Base-by-base conservation (phyloP, 2,113 vertebrate genomes). In the Semicossyphus pulcher region DNA sequence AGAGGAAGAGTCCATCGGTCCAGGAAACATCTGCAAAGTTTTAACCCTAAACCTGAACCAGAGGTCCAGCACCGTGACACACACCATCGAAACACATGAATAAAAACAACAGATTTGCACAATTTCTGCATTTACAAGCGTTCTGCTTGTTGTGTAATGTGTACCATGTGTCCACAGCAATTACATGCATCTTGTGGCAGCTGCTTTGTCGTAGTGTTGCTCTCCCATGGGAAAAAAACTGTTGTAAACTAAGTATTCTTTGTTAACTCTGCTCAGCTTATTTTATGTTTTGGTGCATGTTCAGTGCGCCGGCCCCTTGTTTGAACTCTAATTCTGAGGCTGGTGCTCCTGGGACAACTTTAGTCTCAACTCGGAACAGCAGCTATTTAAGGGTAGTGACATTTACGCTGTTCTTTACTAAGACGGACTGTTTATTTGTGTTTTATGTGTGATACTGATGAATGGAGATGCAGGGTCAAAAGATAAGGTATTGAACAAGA, bases 81-180 rank as follows among this genome's bases (percentile, higher is more conserved):
- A 70, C 61, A 58, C 44, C 53, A 26, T 56, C 48, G 10, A 60
- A 49, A 58, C 53, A 67, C 51, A 48, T 18, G n/a, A 68, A 79
- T 71, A 62, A 80, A 79, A 92, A 85, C 80, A 79, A 82, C 45
- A 44, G 49, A 85, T 84, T 87, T 77, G 67, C 74, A 78, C 72
- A 63, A 21, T 61, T 66, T 72, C 58, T 69, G 62, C 31, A 66
- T 87, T 89, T 88, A 85, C 72, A 69, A 75, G 76, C 2, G 10
- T 75, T 76, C 37, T 41, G 74, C 73, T 84, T 59, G 80, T 66
- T 58, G 15, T 61, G 42, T 91, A 93, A 93, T 92, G 73, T 81
- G 70, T 88, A 51, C 85, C 93, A 92, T 81, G 80, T 93, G 91
- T 83, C 34, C 10, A 25, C 16, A 34, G 52, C 39, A 34, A 73